Evolutionary conservation across 2,797 vertebrate species (phyloP), one percentile per base, ranked within the genome.

Genomic region (Xiphorhynchus erythropygius): DNA sequence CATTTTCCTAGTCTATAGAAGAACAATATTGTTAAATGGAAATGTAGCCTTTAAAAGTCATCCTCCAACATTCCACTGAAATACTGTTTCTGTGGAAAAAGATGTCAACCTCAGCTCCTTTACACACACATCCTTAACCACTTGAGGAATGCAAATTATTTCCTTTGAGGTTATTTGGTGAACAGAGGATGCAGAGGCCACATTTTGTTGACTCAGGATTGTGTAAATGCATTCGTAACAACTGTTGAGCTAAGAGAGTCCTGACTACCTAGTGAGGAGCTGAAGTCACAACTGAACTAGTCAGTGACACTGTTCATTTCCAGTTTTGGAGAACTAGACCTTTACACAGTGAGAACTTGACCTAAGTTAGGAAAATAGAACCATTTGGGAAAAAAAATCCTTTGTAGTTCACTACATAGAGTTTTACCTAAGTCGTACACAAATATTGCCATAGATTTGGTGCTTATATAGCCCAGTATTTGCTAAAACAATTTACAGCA

Each of bases 131-230:
- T 68, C 32, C 6, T 0, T 5, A 80, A 53, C 11, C 71, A 65
- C 42, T 3, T 50, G 46, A 91, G 42, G 93, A 95, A 95, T 83
- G 69, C 35, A 95, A 71, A 95, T 92, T 79, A 91, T 93, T 96
- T 96, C 79, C 89, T 95, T 82, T 53, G 81, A 84, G 32, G 44
- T 90, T 90, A 93, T 68, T 56, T 80, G 30, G 30, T 84, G 83
- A 85, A 87, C 77, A 35, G 25, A 89, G 21, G 76, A 71, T 81
- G n/a, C 42, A 75, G 47, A 83, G 57, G 55, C 80, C 62, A 85
- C 46, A 81, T 78, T 74, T 80, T 77, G 18, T 74, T 64, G 55
- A 75, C 42, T 71, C 13, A 18, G 46, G 14, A 76, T 18, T 84
- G n/a, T n/a, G 65, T 32, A 91, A 91, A 87, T 35, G 23, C 13